phyloP scores from a whole-genome alignment of 2,888 invertebrate species.

The Ypsolopha scabrella region DNA sequence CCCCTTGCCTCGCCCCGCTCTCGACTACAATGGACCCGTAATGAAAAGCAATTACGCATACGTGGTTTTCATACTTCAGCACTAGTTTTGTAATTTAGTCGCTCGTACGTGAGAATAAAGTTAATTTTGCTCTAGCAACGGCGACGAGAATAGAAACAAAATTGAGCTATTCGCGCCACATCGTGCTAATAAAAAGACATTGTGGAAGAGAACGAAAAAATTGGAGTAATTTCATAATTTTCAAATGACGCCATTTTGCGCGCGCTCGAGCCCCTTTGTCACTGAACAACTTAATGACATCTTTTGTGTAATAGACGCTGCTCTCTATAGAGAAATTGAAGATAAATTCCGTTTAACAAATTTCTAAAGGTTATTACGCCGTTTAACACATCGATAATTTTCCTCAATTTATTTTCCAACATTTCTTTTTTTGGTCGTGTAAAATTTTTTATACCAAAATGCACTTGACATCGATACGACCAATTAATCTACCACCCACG shows the following conservation, averaged over 20 bases:
- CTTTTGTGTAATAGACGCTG: neutral
- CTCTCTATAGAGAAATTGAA: too few relatives aligned
- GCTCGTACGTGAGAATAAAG: conserved; percentile 21
- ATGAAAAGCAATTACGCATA: conserved; percentile 69
- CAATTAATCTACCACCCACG: too few relatives aligned
- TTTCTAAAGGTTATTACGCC: too few relatives aligned
- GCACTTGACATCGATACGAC: too few relatives aligned
- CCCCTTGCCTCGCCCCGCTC: conserved; percentile 16
- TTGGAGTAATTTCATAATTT: conserved; percentile 64
- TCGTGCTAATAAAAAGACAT: conserved; percentile 63
- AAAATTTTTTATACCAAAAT: neutral
- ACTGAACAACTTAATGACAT: neutral
- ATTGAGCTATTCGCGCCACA: conserved; percentile 49
- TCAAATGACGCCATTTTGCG: conserved; percentile 24
- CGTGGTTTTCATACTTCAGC: conserved; percentile 46
- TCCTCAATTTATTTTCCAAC: too few relatives aligned
- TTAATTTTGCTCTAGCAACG: conserved; percentile 15
- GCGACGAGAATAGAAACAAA: conserved; percentile 51
- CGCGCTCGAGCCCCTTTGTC: neutral
- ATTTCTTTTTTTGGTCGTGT: neutral
- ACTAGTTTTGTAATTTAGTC: conserved; percentile 11
- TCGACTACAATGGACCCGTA: conserved; percentile 53
- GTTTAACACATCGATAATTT: too few relatives aligned
- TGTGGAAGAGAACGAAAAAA: conserved; percentile 46
- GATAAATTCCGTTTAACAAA: too few relatives aligned